phyloP scores from a whole-genome alignment of 2,113 vertebrate genomes.

The Ranitomeya imitator region DNA sequence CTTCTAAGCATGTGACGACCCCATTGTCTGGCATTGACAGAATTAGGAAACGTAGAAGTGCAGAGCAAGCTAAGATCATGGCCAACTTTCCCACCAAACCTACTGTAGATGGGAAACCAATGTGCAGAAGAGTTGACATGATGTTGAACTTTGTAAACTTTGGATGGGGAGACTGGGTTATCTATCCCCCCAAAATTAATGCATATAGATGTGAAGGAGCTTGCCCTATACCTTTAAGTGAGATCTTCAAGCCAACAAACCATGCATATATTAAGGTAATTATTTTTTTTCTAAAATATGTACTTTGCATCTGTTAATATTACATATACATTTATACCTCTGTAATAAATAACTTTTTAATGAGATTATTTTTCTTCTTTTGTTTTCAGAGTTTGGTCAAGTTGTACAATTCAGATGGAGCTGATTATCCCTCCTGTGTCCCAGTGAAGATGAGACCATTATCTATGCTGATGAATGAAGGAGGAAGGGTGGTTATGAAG shows the following conservation, averaged over 20 bases:
- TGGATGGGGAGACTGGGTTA: constrained; percentile 86
- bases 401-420: constrained; percentile 74
- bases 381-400: constrained; percentile 80
- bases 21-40: constrained; percentile 66
- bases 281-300: not conserved
- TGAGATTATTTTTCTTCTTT: not conserved
- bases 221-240: constrained; percentile 80
- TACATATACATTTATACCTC: not conserved
- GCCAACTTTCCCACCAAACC: fast-evolving
- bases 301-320: too few relatives aligned
- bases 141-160: constrained; percentile 87
- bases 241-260: constrained; percentile 85
- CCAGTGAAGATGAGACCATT: constrained; percentile 80
- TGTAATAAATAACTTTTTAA: not conserved
- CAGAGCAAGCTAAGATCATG: constrained; percentile 65
- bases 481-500: constrained; percentile 75
- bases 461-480: constrained; percentile 86
- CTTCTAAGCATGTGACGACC: constrained; percentile 75
- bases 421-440: constrained; percentile 77
- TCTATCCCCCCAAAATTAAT: constrained; percentile 82
- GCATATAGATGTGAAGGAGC: constrained; percentile 85
- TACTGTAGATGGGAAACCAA: constrained; percentile 6
- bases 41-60: constrained; percentile 75
- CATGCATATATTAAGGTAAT: constrained; percentile 90
- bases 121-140: constrained; percentile 81